Evolutionary conservation across 2,113 vertebrate species (phyloP).

Genomic region (Montifringilla adamsi): DNA sequence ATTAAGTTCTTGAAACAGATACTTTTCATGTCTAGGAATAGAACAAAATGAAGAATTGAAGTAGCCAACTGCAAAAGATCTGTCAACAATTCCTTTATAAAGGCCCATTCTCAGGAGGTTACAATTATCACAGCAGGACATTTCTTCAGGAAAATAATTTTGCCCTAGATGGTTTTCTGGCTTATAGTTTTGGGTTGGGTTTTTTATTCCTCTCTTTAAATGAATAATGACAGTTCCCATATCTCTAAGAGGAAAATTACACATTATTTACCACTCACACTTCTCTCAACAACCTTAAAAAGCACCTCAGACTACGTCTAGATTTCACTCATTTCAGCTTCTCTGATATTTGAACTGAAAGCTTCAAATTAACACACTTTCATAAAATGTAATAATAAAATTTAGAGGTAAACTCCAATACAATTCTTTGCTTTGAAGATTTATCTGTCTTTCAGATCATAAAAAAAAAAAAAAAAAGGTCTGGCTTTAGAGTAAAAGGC

Average conservation of each 20-base stretch:
- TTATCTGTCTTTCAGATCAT: not conserved
- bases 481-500: not conserved
- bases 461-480: not conserved
- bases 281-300: slow-evolving; percentile 14
- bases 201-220: not conserved
- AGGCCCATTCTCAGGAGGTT: slow-evolving; percentile 27
- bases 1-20: slow-evolving; percentile 60
- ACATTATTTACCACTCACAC: not conserved
- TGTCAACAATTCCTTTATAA: slow-evolving; percentile 53
- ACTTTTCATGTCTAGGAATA: slow-evolving; percentile 45
- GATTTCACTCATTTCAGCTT: not conserved
- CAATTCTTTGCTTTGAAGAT: not conserved
- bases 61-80: not conserved
- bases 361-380: not conserved
- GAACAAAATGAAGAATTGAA: slow-evolving; percentile 1
- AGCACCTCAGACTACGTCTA: not conserved
- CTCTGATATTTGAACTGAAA: slow-evolving; percentile 8
- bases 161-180: not conserved
- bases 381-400: slow-evolving; percentile 10
- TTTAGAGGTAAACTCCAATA: not conserved
- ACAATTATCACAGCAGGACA: slow-evolving; percentile 34
- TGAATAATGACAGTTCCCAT: slow-evolving; percentile 3
- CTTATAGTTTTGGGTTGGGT: not conserved
- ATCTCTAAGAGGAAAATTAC: slow-evolving; percentile 1
- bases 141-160: slow-evolving; percentile 33